These are phyloP conservation scores for Castor canadensis DNA, from an alignment of 2,113 vertebrate genomes.

Conservation along the genomic window DNA sequence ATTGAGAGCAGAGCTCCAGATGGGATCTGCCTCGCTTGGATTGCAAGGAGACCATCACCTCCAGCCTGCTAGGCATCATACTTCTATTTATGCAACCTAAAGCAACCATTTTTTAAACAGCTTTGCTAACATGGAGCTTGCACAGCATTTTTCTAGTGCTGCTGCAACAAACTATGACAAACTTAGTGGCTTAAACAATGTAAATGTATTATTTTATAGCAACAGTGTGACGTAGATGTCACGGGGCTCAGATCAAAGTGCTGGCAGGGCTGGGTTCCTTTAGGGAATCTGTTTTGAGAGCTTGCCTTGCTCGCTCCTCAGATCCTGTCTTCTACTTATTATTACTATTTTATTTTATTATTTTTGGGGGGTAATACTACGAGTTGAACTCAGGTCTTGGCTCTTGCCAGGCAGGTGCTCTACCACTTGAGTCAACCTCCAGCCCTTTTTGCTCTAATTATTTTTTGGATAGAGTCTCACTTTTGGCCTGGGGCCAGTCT, in stretches of 20 bases:
- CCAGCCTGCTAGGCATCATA: not conserved
- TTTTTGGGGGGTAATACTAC: no score
- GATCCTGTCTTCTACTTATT: not conserved
- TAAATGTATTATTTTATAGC: not conserved
- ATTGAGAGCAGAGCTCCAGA: not conserved
- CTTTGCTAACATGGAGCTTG: not conserved
- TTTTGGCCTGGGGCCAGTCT: no score
- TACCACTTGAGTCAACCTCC: no score
- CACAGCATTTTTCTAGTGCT: not conserved
- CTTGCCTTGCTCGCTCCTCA: rapidly evolving
- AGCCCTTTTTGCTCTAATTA: no score
- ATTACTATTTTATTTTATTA: no score
- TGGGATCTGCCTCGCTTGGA: not conserved
- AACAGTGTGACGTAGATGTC: not conserved
- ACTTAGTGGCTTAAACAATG: not conserved
- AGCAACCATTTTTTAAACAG: not conserved
- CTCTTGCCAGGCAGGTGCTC: no score
- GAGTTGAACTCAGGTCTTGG: no score
- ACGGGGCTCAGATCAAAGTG: not conserved
- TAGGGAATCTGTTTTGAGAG: not conserved
- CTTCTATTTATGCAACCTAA: not conserved
- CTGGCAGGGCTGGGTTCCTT: not conserved
- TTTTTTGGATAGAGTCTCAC: no score
- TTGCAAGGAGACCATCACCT: not conserved
- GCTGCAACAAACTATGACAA: not conserved